Evolutionary conservation across 37 sponge, comb jelly and placozoan species (phyloP), one percentile per base, ranked within the genome.

Genomic region (Theonella swinhoei): DNA sequence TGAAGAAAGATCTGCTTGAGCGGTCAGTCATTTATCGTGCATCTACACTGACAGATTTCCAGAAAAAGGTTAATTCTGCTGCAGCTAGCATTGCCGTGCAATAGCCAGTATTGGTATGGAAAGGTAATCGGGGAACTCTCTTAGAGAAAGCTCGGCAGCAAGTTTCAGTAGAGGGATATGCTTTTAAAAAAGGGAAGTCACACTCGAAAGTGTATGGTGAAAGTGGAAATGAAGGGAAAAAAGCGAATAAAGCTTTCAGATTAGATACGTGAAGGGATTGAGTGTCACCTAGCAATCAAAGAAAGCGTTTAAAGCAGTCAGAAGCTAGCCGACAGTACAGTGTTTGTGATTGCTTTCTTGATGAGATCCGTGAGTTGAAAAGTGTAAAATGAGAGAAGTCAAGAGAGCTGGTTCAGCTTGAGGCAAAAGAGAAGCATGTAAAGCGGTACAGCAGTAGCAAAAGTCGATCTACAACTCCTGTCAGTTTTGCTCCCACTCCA

Each of bases 121-220:
- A 47, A 23, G 60, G 60, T 11, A 58, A 58, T 58, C 58, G 76
- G 4, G 58, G 30, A 23, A 24, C 41, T 4, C 61, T 75, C 9
- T 8, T 75, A 14, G 60, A 40, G 60, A 25, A 25, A 24, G 54
- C 59, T 47, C 35, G 76, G 43, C 41, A 75, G 76, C 41, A 42
- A 24, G 60, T 58, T 19, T 19, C 23, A 29, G 73, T 39, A 39
- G 76, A 75, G 42, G 61, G 76, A 3, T 75, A 47, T 47, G 28
- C 30, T 9, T 75, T 42, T 47, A 75, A 75, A 26, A 75, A 75
- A 24, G 76, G 76, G 11, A 42, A 75, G n/a, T 75, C 76, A n/a
- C 61, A 60, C 8, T 75, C 76, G 9, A 39, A 42, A 39, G 40
- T 58, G 60, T 58, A 58, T 67, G 25, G 68, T 8, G 11, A 9